These are phyloP conservation scores for Paramuricea clavata DNA, from an alignment of 92 coral and sea anemone genomes.

Conservation along the genomic window DNA sequence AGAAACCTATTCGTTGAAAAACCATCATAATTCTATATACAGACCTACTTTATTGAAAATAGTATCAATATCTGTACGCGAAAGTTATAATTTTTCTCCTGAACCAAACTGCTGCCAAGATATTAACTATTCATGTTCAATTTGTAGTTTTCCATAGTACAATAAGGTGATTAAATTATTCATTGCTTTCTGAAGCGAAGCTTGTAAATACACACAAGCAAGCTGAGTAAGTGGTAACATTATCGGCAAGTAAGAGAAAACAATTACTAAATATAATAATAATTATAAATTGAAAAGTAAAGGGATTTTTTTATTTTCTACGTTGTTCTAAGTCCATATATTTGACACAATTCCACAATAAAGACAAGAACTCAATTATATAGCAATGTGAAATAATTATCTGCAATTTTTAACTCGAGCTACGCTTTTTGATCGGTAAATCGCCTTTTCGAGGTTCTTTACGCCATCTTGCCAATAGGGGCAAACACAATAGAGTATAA, in stretches of 20 bases:
- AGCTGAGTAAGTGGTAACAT: neutral
- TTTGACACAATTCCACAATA: neutral
- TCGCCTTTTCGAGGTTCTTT: too few species aligned
- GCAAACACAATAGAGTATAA: too few species aligned
- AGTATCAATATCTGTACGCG: neutral
- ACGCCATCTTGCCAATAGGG: too few species aligned
- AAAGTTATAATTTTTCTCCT: neutral
- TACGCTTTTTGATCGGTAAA: too few species aligned
- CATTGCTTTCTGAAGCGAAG: neutral
- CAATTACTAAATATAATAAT: neutral
- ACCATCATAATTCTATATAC: neutral
- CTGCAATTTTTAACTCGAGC: neutral
- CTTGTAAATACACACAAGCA: neutral
- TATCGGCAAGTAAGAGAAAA: neutral
- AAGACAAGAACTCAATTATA: neutral
- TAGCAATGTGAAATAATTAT: neutral
- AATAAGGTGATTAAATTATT: conserved; percentile 14
- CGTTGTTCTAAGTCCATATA: neutral
- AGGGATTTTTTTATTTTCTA: too few species aligned
- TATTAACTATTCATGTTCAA: conserved; percentile 10
- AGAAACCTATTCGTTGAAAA: neutral
- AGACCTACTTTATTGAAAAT: neutral
- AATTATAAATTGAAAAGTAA: neutral
- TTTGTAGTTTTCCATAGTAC: neutral
- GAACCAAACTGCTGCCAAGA: neutral